These are phyloP conservation scores for Polydrusus pterygomalis DNA, from an alignment of 2,888 invertebrate species.

Conservation along the genomic window DNA sequence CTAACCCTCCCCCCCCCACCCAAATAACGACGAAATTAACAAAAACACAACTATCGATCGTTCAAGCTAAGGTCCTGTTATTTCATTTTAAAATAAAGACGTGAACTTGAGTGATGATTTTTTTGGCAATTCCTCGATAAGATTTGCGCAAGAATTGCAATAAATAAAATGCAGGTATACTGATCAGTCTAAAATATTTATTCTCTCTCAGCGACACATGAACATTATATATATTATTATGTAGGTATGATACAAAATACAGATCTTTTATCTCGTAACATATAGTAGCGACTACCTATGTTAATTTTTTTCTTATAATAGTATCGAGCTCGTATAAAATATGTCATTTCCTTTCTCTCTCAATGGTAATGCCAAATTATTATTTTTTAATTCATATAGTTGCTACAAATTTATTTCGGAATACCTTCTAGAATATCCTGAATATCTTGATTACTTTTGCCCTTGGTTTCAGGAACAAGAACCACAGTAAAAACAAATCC, in stretches of 20 bases:
- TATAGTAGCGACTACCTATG: background rate
- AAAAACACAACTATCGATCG: too few species aligned
- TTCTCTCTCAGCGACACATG: background rate
- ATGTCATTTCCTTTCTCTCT: conserved; percentile 5
- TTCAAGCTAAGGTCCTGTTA: too few species aligned
- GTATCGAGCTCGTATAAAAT: background rate
- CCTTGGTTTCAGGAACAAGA: conserved; percentile 59
- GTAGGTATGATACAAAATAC: too few species aligned
- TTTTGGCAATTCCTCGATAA: too few species aligned
- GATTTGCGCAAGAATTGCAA: too few species aligned
- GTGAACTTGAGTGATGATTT: too few species aligned
- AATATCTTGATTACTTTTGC: conserved; percentile 56
- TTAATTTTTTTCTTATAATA: background rate
- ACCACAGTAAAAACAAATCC: conserved; percentile 52
- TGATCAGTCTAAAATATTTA: background rate
- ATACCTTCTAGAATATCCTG: conserved; percentile 46
- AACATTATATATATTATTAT: too few species aligned
- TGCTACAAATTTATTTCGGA: conserved; percentile 12
- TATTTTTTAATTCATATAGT: background rate
- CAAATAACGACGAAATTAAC: too few species aligned
- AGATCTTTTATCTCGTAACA: too few species aligned
- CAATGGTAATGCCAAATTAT: background rate
- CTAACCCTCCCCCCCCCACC: too few species aligned
- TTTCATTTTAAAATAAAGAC: too few species aligned
- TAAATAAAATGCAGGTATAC: background rate